Base-by-base conservation (phyloP, 2,113 vertebrate species). In the Psittacara wagleri region DNA sequence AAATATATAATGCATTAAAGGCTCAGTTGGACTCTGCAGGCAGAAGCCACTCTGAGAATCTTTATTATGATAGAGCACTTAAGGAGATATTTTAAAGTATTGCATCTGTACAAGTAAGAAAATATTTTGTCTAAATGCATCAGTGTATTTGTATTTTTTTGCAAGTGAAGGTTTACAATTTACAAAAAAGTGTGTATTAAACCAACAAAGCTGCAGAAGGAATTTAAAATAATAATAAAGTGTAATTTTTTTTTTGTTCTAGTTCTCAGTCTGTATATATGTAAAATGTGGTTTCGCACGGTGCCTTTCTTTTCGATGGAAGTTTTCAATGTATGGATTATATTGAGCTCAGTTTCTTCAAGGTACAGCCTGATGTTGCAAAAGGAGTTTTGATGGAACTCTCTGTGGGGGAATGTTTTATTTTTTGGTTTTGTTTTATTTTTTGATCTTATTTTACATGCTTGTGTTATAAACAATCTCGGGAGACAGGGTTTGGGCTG, bases 161-260 rank as follows among this genome's bases (percentile, higher is more conserved):
- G 98, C 98, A 99, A 99, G 99, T 99, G 99, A 99, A 99, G 98
- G 99, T 99, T 99, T 99, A 99, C 98, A 99, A 98, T 99, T 99
- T 99, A 99, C 99, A 98, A 98, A 96, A 96, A 96, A 99, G 99
- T 99, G 99, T 99, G 98, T 99, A 99, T 98, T 98, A 97, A 98
- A 98, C 97, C 97, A 98, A 98, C 97, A 97, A 98, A 98, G 97
- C 97, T 97, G 97, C 97, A 95, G 98, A 98, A 98, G 98, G 98
- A 98, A 97, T 96, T 97, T 94, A 97, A 97, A 96, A 97, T 97
- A 97, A 97, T 97, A 97, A 98, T 97, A 98, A 97, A 94, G 97
- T 97, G 98, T 98, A 98, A 97, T 98, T 98, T 96, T 97, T 96
- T 97, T 91, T 95, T 97, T 97, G 97, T 98, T 98, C 95, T 94